Base-by-base conservation (phyloP, 2,797 vertebrate genomes). In the Orientallactaga sibirica region DNA sequence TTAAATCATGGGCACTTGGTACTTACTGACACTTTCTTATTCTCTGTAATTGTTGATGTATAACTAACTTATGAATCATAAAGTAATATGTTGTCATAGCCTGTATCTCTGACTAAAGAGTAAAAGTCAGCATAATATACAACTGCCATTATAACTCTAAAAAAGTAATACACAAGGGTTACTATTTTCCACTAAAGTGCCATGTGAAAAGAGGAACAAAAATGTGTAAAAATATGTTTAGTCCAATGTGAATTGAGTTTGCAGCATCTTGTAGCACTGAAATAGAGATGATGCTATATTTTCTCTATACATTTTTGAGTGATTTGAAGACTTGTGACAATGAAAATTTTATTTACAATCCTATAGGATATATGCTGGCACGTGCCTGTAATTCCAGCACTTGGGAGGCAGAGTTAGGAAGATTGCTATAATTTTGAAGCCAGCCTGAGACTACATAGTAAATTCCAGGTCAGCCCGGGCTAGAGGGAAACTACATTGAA, bases 11-110 rank as follows among this genome's bases (percentile, higher is more conserved):
- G 19, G 71, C 88, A 85, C 37, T 66, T 52, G 4, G 12, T 71
- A 16, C 58, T 55, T 64, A 67, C 22, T 14, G 55, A 75, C 52
- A 87, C 10, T 24, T 90, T 67, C 6, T 67, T n/a, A 41, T 71
- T 12, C 14, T 89, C 67, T 33, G 14, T 12, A 52, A 66, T 71
- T 86, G 75, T 66, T 68, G 16, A 77, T 37, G 25, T 27, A 68
- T 29, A 43, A 33, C 77, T 88, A 66, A 79, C 52, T 84, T 75
- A 24, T 76, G 33, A 89, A 80, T 93, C 37, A 58, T 27, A 85
- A 93, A 86, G 55, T 43, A 64, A 73, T 64, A 52, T 58, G 18
- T 6, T 37, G 37, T 27, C 24, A 75, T 11, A 92, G 48, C 1
- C 61, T 75, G 76, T 19, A n/a, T 18, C 10, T 58, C 0, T 82